These are phyloP conservation scores for Lordiphosa collinella DNA, from an alignment of 1,140 invertebrate genomes.

Conservation along the genomic window DNA sequence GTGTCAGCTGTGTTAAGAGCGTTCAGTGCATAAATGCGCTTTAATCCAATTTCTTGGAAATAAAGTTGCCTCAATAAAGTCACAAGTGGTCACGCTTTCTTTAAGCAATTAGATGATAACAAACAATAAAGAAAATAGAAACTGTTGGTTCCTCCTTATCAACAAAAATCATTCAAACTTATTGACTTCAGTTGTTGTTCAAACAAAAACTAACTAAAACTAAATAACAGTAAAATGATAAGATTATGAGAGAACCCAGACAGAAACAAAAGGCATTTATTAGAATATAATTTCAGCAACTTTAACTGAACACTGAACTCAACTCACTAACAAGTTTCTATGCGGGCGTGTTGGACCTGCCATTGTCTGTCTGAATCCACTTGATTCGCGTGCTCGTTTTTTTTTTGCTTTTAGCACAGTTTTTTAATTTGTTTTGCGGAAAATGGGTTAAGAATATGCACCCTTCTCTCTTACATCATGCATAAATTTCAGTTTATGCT, in stretches of 20 bases:
- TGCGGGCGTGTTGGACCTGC: constrained; percentile 6
- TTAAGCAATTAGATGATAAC: constrained; percentile 22
- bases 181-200: constrained; percentile 1
- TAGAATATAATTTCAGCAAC: constrained; percentile 60
- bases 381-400: constrained; percentile 8
- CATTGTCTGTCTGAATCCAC: background rate
- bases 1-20: background rate
- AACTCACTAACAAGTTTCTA: background rate
- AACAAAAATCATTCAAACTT: constrained; percentile 8
- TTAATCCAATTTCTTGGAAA: constrained; percentile 24
- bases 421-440: constrained; percentile 1
- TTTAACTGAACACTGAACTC: background rate
- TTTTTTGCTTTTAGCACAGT: constrained; percentile 26
- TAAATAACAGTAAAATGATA: constrained; percentile 27
- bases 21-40: constrained; percentile 5
- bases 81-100: no score
- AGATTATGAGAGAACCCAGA: constrained; percentile 16
- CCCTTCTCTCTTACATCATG: constrained; percentile 46
- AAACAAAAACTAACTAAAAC: constrained; percentile 15
- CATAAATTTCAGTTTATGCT: constrained; percentile 37
- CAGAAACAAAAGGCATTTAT: constrained; percentile 58
- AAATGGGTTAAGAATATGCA: constrained; percentile 70
- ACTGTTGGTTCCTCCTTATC: constrained; percentile 13
- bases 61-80: constrained; percentile 7
- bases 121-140: constrained; percentile 1